Evolutionary conservation across 2,888 invertebrate species (phyloP).

Genomic region (Drosophila borealis): DNA sequence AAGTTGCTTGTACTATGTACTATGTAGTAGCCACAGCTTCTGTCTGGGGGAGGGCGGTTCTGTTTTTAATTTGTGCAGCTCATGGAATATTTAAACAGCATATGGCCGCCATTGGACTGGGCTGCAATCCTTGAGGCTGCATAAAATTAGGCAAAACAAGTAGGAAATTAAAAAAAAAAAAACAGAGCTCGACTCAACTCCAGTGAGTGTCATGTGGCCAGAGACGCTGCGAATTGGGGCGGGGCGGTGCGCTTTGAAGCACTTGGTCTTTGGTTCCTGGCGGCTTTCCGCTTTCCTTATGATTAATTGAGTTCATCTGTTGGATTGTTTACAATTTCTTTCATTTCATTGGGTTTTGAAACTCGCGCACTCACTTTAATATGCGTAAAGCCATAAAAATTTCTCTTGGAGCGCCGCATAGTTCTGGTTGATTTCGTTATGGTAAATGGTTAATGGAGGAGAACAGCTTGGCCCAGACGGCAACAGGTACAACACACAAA

Average conservation of each 20-base stretch:
- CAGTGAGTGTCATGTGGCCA: slow-evolving; percentile 61
- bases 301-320: slow-evolving; percentile 82
- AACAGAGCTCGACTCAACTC: slow-evolving; percentile 5
- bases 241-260: slow-evolving; percentile 45
- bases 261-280: slow-evolving; percentile 32
- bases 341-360: slow-evolving; percentile 27
- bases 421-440: slow-evolving; percentile 54
- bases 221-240: slow-evolving; percentile 26
- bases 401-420: slow-evolving; percentile 47
- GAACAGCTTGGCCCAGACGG: slow-evolving; percentile 50
- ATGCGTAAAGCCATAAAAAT: slow-evolving; percentile 63
- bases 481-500: slow-evolving; percentile 57
- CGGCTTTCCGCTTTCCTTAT: slow-evolving; percentile 39
- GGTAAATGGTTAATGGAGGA: slow-evolving; percentile 29
- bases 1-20: slow-evolving; percentile 69
- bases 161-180: slow-evolving; percentile 68
- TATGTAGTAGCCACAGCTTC: slow-evolving; percentile 37
- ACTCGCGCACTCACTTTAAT: slow-evolving; percentile 54
- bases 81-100: slow-evolving; percentile 78
- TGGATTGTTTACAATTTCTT: slow-evolving; percentile 65
- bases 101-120: slow-evolving; percentile 64
- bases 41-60: slow-evolving; percentile 27
- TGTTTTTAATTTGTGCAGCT: slow-evolving; percentile 79
- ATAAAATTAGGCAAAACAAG: slow-evolving; percentile 77
- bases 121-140: slow-evolving; percentile 70